Base-by-base conservation (phyloP, 2,797 vertebrate species). In the Chloroceryle inda region DNA sequence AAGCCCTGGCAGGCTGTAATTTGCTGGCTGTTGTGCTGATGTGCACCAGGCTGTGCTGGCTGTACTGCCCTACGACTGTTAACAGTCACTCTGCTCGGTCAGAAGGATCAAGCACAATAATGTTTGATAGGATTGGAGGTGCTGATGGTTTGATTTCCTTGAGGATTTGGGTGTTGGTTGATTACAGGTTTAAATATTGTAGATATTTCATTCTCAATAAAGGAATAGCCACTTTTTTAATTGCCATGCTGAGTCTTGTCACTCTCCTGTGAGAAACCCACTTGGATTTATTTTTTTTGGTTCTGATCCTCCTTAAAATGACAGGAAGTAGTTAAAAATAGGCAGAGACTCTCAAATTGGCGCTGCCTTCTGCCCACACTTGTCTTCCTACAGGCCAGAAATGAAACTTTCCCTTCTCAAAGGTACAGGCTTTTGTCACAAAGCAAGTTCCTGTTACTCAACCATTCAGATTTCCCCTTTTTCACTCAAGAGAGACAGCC, bases 381-480 rank as follows among this genome's bases (percentile, higher is more conserved):
- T 20, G 4, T 29, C 52, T 38, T 52, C 44, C 76, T 84, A 24
- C 6, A 2, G 72, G 31, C n/a, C 73, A 78, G 56, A 61, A 31
- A 13, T 10, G 52, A 87, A 91, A 94, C 76, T 95, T 95, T 76
- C 91, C 77, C 77, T 85, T 75, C 80, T 72, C 50, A 38, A 13
- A 83, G n/a, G 5, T 31, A 11, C 2, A 4, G n/a, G 50, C 16
- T 17, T 19, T 11, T 71, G 52, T 47, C 72, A 45, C 55, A 37
- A 9, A 61, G 38, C 2, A 10, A 81, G 85, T 88, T 92, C 42
- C 68, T 93, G 79, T 68, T 87, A 84, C 71, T 82, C 67, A 91
- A 0, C 29, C 47, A 6, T n/a, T 77, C 44, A 82, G 53, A 82
- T 31, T 92, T 88, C 52, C 91, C 91, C 85, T 5, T 49, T 77